Evolutionary conservation across 2,113 vertebrate species (phyloP), one percentile per base, ranked within the genome.

Genomic region (Pollimyrus isidori): DNA sequence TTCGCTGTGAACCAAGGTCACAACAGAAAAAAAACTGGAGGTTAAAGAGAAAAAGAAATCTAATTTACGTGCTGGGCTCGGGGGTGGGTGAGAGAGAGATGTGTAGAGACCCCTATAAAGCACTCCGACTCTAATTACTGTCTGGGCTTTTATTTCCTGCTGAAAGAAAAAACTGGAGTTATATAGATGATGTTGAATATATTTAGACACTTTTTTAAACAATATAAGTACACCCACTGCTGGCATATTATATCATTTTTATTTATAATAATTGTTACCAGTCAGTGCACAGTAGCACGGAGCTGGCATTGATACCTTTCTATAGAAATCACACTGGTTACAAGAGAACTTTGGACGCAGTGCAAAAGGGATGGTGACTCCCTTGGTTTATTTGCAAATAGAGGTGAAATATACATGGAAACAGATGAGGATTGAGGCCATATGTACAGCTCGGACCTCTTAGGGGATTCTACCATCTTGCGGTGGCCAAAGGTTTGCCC

Each of bases 1-100:
- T 90, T 76, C 53, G 82, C 80, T 88, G 45, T 80, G 69, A 89
- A 82, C 88, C 83, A 89, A 90, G 88, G 90, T 90, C 90, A 89
- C 15, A 21, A 11, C 58, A 58, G 84, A 87, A 65, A 84, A 84
- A 89, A 87, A 85, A 7, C n/a, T 45, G 17, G 76, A 88, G 88
- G 65, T 90, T 52, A 82, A 86, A 86, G 17, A 17, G 35, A 87
- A 87, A 84, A 82, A 45, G 65, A 87, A 89, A 89, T 88, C 88
- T 91, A 83, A 89, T 91, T 91, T 89, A 86, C 30, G 52, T 48
- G 76, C 26, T 1, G 19, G 86, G 89, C 86, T 88, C 48, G 39
- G 80, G 80, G 52, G 86, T 58, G 48, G 39, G 58, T 23, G 42
- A 39, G 52, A 23, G n/a, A 11, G 62, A 23, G 86, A 86, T 86